Evolutionary conservation across 1,140 invertebrate species (phyloP), one percentile per base, ranked within the genome.

Genomic region (Sarcophaga peregrina): DNA sequence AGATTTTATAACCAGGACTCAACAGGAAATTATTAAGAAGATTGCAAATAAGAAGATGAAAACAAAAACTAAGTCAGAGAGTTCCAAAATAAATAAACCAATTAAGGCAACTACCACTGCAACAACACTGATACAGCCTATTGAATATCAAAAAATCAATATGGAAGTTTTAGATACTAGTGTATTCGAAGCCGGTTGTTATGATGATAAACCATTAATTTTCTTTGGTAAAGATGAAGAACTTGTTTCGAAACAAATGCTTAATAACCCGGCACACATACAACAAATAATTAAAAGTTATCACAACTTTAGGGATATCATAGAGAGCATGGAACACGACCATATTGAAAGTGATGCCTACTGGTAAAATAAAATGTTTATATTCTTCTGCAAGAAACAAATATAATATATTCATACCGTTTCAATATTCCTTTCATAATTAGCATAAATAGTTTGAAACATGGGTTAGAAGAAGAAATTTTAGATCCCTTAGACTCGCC

Each of bases 1-100:
- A 37, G 91, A 93, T 81, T 89, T 95, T 20, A 92, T 94, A 15
- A 88, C 92, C 62, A 92, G 93, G 91, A 86, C 91, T 92, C 81
- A 93, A 91, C 62, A 91, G 83, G 84, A 91, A 87, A 86, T 92
- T 50, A 82, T 89, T 17, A 87, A 89, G 11, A 87, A 86, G 46
- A 86, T 87, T 84, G 85, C 84, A 81, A 72, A 17, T 20, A 62
- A 81, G 68, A 20, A 76, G n/a, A 15, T 52, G 75, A 83, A 84
- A 83, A 78, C 86, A 82, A 82, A 88, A 85, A 15, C 84, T 82
- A 85, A 91, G 89, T 87, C 91, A 90, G 83, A 90, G 87, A 86
- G 85, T 85, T 86, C 85, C 81, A 86, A 87, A 82, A 81, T 84
- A 54, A 83, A 83, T 8, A 83, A 86, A 82, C 25, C 25, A 37